phyloP scores from a whole-genome alignment of 1,140 invertebrate genomes.

The Drosophila azteca region DNA sequence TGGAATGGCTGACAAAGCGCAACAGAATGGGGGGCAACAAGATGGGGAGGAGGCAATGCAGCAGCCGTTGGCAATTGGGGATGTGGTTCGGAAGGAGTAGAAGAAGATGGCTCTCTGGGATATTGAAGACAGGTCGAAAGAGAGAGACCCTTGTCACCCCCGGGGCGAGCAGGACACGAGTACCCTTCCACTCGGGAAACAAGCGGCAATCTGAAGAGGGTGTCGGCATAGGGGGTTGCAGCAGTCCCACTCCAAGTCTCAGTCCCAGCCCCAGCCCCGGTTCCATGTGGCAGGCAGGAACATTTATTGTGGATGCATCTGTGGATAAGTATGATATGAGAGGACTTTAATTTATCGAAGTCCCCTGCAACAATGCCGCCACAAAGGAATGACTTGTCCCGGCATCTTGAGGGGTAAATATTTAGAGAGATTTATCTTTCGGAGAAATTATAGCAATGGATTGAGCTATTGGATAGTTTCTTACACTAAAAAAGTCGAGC shows the following conservation, averaged over 20 bases:
- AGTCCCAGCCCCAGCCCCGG: constrained; percentile 6
- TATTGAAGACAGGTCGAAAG: neutral
- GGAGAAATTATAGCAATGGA: too few species aligned
- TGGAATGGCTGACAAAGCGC: constrained; percentile 67
- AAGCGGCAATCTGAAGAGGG: constrained; percentile 27
- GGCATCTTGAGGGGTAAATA: too few species aligned
- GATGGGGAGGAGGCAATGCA: constrained; percentile 19
- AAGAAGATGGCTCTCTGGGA: neutral
- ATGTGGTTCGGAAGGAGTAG: neutral
- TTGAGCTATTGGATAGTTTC: too few species aligned
- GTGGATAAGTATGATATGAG: constrained; percentile 37
- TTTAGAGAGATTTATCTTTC: too few species aligned
- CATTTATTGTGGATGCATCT: constrained; percentile 51
- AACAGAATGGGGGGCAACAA: constrained; percentile 28
- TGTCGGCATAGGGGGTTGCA: constrained; percentile 2
- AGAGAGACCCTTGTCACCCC: constrained; percentile 36
- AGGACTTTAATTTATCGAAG: constrained; percentile 25
- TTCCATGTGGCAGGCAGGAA: constrained; percentile 40
- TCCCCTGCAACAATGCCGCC: too few species aligned
- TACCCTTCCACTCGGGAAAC: too few species aligned
- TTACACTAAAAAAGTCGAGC: too few species aligned
- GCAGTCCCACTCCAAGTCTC: too few species aligned
- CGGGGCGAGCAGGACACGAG: constrained; percentile 10
- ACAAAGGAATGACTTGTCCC: neutral
- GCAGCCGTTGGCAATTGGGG: constrained; percentile 29